Evolutionary conservation across 1,140 invertebrate genomes (phyloP), one percentile per base, ranked within the genome.

Genomic region (Oreohelix idahoensis): DNA sequence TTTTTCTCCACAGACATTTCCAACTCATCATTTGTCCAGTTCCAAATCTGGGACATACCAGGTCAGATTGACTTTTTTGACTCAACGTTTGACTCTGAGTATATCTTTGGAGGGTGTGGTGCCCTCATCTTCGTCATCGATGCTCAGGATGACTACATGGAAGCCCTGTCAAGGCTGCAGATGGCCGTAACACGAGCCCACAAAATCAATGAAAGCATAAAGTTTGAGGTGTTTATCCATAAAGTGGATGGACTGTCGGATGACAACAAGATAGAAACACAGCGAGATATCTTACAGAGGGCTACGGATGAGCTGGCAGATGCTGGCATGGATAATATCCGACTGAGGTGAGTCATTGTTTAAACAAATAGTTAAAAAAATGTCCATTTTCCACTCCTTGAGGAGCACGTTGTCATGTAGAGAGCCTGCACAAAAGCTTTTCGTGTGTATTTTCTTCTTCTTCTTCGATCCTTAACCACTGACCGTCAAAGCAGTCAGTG

Each of bases 21-120:
- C 86, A 98, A 99, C 91, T 96, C 97, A 84, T 99, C 98, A 88
- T 99, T 99, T 95, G 98, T 99, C 49, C 98, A 99, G 90, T 99
- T 99, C 94, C 97, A 99, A 95, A 99, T 99, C 85, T 99, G 98
- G 97, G 99, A 99, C 93, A 98, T 99, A 93, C 98, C 98, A 49
- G 98, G 98, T 26, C 98, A 99, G 93, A 98, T 99, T 86, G 97
- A 99, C 92, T 98, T 99, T 87, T 98, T 99, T 93, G 98, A 99
- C 94, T 95, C 42, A 96, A 84, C 96, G 42, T 99, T 99, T 93
- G 98, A 99, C 93, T 96, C 96, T 70, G 97, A 99, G 87, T 96
- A 96, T 93, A 98, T 99, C 87, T 99, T 99, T 93, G 96, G 97
- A 79, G 96, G 96, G 1, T 94, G 97, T 94, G 98, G 98, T 78